phyloP scores from a whole-genome alignment of 2,888 invertebrate genomes.

The Drosophila anceps region DNA sequence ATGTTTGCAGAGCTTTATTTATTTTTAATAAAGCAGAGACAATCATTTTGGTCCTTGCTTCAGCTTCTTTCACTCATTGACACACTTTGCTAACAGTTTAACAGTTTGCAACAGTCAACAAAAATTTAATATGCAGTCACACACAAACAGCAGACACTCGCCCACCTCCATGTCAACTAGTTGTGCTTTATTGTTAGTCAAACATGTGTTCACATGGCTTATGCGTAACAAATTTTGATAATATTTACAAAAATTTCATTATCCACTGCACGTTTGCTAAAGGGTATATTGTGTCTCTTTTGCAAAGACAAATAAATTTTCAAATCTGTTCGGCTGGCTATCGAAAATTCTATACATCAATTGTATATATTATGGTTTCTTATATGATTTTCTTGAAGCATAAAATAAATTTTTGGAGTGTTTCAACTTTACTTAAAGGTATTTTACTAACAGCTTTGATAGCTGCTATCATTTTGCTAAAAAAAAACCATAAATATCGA shows the following conservation, averaged over 20 bases:
- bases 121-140: slow-evolving; percentile 23
- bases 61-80: slow-evolving; percentile 9
- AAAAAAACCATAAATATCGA: background rate
- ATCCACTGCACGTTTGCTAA: too few relatives aligned
- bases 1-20: slow-evolving; percentile 22
- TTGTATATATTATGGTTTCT: too few relatives aligned
- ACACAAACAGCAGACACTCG: slow-evolving; percentile 6
- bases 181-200: slow-evolving; percentile 2
- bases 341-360: too few relatives aligned
- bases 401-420: too few relatives aligned
- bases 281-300: background rate
- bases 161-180: background rate
- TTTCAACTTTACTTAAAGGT: too few relatives aligned
- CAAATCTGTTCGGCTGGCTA: too few relatives aligned
- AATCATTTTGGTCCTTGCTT: slow-evolving; percentile 31
- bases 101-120: slow-evolving; percentile 24
- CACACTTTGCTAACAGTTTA: slow-evolving; percentile 32
- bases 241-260: background rate
- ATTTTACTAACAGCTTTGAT: background rate
- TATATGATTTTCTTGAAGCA: too few relatives aligned
- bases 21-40: slow-evolving; percentile 46
- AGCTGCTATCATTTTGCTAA: background rate
- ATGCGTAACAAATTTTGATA: slow-evolving; percentile 5
- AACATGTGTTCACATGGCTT: slow-evolving; percentile 4
- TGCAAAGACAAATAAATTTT: too few relatives aligned